Evolutionary conservation across 2,797 vertebrate species (phyloP).

Genomic region (Muscicapa comitata): DNA sequence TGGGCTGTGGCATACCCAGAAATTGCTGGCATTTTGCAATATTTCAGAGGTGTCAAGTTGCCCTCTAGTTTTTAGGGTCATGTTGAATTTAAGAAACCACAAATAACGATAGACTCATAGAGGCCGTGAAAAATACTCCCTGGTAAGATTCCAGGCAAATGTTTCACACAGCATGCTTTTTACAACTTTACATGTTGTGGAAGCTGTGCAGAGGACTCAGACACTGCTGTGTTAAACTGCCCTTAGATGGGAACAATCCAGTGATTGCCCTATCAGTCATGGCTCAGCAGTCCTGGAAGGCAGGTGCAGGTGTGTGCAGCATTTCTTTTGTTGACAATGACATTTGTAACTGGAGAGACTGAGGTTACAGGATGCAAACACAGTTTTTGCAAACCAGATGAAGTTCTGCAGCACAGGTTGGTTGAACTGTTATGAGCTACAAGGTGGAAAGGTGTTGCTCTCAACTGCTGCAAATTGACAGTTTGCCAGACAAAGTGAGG

Average conservation of each 20-base stretch:
- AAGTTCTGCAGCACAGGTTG: background rate
- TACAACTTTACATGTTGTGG: accelerated
- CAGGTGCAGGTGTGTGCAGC: background rate
- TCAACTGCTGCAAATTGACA: background rate
- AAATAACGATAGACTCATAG: background rate
- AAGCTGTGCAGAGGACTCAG: background rate
- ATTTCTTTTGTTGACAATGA: background rate
- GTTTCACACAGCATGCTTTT: background rate
- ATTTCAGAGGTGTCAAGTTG: background rate
- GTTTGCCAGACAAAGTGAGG: background rate
- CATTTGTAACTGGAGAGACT: background rate
- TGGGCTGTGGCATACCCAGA: background rate
- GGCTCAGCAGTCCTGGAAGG: background rate
- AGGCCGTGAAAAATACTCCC: background rate
- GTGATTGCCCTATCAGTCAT: background rate
- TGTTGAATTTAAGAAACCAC: background rate
- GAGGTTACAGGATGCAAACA: background rate
- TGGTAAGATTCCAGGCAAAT: background rate
- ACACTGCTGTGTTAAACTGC: background rate
- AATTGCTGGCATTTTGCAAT: background rate
- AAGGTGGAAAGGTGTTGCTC: background rate
- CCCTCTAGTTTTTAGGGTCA: background rate
- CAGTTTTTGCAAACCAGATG: background rate
- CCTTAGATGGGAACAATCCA: background rate
- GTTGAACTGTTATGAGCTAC: background rate